Percentiles rank a stretch among this genome's conserved stretches.
These are phyloP conservation scores for Lepilemur septentrionalis DNA, from an alignment of 2,797 vertebrate species.

Conservation along the genomic window DNA sequence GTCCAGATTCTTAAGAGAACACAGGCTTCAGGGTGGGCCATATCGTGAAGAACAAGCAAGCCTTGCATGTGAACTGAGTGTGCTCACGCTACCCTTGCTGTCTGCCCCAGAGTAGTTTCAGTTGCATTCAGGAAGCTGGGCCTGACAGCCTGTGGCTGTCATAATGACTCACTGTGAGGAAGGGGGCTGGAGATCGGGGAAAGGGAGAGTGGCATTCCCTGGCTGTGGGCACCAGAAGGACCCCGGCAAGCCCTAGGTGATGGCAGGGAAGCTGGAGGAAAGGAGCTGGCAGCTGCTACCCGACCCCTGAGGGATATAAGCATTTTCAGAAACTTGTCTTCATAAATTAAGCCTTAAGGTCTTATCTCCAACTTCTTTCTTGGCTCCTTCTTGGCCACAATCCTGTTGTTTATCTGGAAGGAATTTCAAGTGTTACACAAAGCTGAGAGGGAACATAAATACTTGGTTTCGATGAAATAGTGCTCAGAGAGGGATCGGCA, in stretches of 20 bases:
- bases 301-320: background rate
- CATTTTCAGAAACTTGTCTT: slow-evolving; percentile 54
- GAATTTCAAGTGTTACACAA: slow-evolving; percentile 65
- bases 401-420: slow-evolving; percentile 61
- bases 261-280: background rate
- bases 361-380: slow-evolving; percentile 62
- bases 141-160: background rate
- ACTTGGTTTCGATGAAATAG: slow-evolving; percentile 39
- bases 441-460: slow-evolving; percentile 53
- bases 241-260: background rate
- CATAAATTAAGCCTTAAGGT: slow-evolving; percentile 35
- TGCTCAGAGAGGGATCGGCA: background rate
- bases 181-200: background rate
- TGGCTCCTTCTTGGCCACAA: slow-evolving; percentile 27
- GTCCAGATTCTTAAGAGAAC: background rate
- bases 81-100: background rate
- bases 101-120: background rate
- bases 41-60: background rate
- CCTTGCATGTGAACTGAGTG: background rate
- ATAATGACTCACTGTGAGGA: slow-evolving; percentile 40
- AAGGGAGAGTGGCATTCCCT: background rate
- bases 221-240: background rate
- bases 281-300: background rate
- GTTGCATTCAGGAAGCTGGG: background rate
- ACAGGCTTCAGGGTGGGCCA: background rate